Percentiles rank a stretch among this genome's conserved stretches.
phyloP scores from a whole-genome alignment of 2,113 vertebrate species.

The Eptesicus fuscus region DNA sequence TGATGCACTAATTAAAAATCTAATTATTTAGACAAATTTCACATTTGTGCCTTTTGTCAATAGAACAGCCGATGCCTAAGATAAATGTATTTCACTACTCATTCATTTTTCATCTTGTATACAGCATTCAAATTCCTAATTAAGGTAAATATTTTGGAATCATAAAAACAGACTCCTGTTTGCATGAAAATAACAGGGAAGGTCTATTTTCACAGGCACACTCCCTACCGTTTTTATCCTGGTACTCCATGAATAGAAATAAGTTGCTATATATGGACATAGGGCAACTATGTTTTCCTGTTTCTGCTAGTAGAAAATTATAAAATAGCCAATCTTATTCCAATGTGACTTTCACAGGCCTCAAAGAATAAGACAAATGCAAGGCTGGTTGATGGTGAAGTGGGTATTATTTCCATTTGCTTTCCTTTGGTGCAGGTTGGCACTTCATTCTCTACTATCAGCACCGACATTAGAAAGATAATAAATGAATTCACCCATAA shows the following conservation, averaged over 20 bases:
- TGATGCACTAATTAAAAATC: constrained; percentile 81
- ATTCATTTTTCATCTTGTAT: constrained; percentile 69
- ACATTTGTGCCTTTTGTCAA: constrained; percentile 79
- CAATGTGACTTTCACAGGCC: not conserved
- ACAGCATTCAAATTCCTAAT: constrained; percentile 54
- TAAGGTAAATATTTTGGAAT: constrained; percentile 62
- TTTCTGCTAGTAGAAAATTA: constrained; percentile 7
- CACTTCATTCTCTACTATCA: not conserved
- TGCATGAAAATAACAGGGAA: constrained; percentile 22
- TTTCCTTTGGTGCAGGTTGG: not conserved
- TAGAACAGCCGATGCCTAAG: constrained; percentile 67
- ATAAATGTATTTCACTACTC: constrained; percentile 70
- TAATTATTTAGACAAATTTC: constrained; percentile 83
- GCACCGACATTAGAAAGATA: not conserved
- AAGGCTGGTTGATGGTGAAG: not conserved
- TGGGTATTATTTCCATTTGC: not conserved
- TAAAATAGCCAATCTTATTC: not conserved
- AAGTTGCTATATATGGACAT: not conserved
- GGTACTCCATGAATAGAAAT: not conserved
- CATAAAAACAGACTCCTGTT: constrained; percentile 36
- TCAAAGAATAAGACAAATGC: not conserved
- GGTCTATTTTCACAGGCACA: constrained; percentile 16
- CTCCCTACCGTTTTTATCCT: not conserved
- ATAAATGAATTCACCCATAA: not conserved
- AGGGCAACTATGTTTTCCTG: not conserved